Conservation (phyloP, 2,797 vertebrate species). For the Rachycentron canadum region DNA sequence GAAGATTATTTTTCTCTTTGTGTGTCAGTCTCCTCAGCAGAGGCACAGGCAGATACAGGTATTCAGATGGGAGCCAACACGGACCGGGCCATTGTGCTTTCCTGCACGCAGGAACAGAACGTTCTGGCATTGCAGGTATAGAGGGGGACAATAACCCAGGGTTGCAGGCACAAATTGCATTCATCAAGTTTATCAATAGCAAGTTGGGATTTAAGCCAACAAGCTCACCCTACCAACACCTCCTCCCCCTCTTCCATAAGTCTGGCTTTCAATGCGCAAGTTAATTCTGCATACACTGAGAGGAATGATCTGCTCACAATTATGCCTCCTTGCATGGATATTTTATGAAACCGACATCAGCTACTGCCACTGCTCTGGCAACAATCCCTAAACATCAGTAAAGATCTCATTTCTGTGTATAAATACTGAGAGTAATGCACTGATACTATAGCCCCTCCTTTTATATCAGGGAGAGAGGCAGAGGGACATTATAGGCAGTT, state of each 20-base stretch:
- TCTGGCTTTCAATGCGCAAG: constrained; percentile 75
- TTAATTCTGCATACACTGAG: constrained; percentile 74
- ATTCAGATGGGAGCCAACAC: constrained; percentile 79
- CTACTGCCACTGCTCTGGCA: constrained; percentile 59
- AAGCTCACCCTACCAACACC: constrained; percentile 70
- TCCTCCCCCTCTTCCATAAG: constrained; percentile 68
- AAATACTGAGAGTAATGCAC: constrained; percentile 63
- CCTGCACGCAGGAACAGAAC: constrained; percentile 72
- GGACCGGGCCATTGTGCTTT: constrained; percentile 78
- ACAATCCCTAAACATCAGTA: constrained; percentile 75
- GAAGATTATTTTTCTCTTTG: constrained; percentile 86
- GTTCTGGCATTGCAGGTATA: constrained; percentile 81
- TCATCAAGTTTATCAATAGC: constrained; percentile 85
- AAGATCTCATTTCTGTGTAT: constrained; percentile 72
- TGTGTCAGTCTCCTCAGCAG: constrained; percentile 77
- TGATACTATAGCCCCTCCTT: constrained; percentile 64
- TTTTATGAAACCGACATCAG: constrained; percentile 73
- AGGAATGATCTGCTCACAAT: constrained; percentile 76
- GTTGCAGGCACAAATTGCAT: constrained; percentile 83
- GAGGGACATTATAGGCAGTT: constrained; percentile 69
- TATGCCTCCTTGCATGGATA: constrained; percentile 68
- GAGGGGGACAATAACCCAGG: constrained; percentile 78
- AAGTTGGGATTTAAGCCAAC: constrained; percentile 81
- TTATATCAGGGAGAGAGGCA: constrained; percentile 70
- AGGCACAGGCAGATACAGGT: constrained; percentile 81